Conservation (phyloP, 2,113 vertebrate genomes). For the human (Homo sapiens) region DNA sequence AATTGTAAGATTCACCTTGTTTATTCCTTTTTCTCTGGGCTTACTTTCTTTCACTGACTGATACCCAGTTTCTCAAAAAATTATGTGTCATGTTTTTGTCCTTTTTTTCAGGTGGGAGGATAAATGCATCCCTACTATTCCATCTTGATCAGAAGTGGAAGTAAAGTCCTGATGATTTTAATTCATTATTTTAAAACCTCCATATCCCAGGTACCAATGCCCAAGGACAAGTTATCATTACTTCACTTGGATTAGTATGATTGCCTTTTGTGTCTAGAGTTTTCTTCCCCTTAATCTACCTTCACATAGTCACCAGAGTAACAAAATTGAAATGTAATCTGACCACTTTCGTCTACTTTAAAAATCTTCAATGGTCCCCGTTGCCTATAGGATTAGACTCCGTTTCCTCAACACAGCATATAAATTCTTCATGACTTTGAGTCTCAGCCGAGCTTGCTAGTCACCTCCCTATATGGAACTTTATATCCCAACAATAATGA, state of each 20-base stretch:
- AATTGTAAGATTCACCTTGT: not conserved
- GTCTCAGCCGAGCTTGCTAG: not conserved
- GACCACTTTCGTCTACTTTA: not conserved
- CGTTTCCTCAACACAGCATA: constrained; percentile 11
- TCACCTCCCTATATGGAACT: not conserved
- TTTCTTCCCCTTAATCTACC: not conserved
- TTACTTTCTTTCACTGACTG: not conserved
- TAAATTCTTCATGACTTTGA: not conserved
- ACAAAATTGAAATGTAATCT: constrained; percentile 1
- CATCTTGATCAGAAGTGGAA: not conserved
- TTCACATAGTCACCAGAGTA: not conserved
- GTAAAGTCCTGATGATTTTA: constrained; percentile 20
- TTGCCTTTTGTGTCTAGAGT: constrained; percentile 1
- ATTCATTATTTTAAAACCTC: constrained; percentile 7
- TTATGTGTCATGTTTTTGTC: not conserved
- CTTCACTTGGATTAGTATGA: constrained; percentile 19
- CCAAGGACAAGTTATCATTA: not conserved
- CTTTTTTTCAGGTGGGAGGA: not conserved
- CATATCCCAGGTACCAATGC: not conserved
- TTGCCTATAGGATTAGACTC: not conserved
- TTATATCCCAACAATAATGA: constrained; percentile 10
- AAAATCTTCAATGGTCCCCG: not conserved
- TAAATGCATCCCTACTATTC: not conserved
- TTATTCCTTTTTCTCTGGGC: not conserved
- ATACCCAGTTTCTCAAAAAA: not conserved